Conservation (phyloP, 1,140 invertebrate species). For the Reticulitermes speratus region DNA sequence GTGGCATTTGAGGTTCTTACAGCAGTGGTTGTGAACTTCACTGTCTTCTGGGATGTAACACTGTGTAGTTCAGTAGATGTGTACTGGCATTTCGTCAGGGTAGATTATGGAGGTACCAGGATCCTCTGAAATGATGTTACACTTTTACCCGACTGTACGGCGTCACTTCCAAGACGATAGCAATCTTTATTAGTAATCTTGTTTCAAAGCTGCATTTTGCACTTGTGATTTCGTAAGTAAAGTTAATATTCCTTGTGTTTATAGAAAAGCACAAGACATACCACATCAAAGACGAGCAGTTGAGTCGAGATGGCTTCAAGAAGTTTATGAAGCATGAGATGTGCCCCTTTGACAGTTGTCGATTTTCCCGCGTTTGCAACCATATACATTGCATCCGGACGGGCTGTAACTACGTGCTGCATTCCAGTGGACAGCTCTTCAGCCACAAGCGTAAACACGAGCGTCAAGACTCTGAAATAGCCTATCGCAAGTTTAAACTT, state of each 20-base stretch:
- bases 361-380: slow-evolving; percentile 92
- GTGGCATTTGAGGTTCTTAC: too few species aligned
- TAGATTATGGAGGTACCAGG: too few species aligned
- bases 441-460: slow-evolving; percentile 98
- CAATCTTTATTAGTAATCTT: too few species aligned
- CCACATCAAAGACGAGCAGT: slow-evolving; percentile 95
- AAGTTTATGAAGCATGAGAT: slow-evolving; percentile 98
- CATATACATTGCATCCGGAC: slow-evolving; percentile 97
- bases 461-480: slow-evolving; percentile 82
- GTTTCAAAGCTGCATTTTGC: not conserved
- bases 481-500: slow-evolving; percentile 76
- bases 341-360: slow-evolving; percentile 87
- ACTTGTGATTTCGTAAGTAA: not conserved
- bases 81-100: too few species aligned
- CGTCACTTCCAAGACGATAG: too few species aligned
- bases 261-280: slow-evolving; percentile 98
- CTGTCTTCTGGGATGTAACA: too few species aligned
- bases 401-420: slow-evolving; percentile 92
- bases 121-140: too few species aligned
- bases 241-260: slow-evolving; percentile 39
- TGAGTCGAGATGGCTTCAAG: slow-evolving; percentile 95
- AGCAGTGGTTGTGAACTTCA: too few species aligned
- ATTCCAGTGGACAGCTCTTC: slow-evolving; percentile 95
- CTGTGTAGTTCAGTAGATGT: too few species aligned
- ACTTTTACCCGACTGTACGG: too few species aligned